Conservation (phyloP, 1,140 invertebrate genomes). For the Scaptomyza montana region DNA sequence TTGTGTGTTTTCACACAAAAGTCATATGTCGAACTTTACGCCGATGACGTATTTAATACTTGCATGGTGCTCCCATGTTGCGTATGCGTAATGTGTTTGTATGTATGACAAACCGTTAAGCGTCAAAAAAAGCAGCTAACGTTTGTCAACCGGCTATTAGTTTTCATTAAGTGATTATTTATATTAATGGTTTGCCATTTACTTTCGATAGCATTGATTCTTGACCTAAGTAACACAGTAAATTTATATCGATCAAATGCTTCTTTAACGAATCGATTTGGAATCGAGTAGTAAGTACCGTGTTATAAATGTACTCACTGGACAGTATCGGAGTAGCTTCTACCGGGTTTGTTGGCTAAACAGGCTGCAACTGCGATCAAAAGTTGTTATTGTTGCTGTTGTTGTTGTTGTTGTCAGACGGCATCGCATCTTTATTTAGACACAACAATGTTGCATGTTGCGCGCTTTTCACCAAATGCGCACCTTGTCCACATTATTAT, state of each 20-base stretch:
- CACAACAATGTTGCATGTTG: slow-evolving; percentile 81
- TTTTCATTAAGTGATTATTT: no score
- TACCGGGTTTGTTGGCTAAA: slow-evolving; percentile 60
- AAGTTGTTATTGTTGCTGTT: slow-evolving; percentile 55
- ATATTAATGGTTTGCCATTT: no score
- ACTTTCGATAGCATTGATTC: no score
- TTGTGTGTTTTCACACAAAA: slow-evolving; percentile 30
- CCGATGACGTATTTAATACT: slow-evolving; percentile 60
- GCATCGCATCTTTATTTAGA: slow-evolving; percentile 80
- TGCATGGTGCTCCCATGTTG: neutral
- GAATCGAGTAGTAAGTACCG: neutral
- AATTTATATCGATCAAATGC: neutral
- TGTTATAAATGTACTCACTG: neutral
- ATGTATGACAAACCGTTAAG: neutral
- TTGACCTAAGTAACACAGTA: no score
- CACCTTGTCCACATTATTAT: slow-evolving; percentile 78
- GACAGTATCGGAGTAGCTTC: slow-evolving; percentile 22
- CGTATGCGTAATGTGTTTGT: slow-evolving; percentile 39
- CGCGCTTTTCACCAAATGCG: slow-evolving; percentile 80
- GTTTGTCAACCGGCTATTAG: neutral
- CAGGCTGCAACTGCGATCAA: slow-evolving; percentile 37
- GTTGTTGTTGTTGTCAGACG: slow-evolving; percentile 57
- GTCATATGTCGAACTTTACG: slow-evolving; percentile 63
- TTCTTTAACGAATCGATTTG: neutral
- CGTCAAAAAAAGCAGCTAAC: neutral